Evolutionary conservation across 2,888 invertebrate genomes (phyloP).

Genomic region (Melipona beecheii): DNA sequence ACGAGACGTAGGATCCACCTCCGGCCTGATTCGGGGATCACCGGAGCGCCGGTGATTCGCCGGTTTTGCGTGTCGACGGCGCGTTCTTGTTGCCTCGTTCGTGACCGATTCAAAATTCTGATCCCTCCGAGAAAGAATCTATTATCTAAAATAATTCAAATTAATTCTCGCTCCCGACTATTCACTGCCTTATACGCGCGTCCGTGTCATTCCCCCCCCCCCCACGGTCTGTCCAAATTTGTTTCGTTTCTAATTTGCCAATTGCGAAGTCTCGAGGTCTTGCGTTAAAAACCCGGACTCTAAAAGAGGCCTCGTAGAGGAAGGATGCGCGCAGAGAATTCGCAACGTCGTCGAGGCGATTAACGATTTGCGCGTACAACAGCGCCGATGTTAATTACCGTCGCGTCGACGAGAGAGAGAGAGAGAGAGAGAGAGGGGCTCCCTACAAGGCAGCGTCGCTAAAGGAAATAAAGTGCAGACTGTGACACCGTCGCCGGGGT

Average conservation of each 20-base stretch:
- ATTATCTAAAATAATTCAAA: neutral
- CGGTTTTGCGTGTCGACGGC: conserved; percentile 57
- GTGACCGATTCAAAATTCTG: neutral
- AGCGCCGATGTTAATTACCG: conserved; percentile 72
- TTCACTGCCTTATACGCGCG: too few relatives aligned
- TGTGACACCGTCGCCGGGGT: conserved; percentile 25
- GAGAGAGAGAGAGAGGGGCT: conserved; percentile 40
- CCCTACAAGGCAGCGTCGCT: conserved; percentile 45
- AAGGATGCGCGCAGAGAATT: conserved; percentile 35
- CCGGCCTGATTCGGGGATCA: conserved; percentile 51
- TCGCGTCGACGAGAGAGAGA: conserved; percentile 47
- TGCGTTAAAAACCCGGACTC: neutral
- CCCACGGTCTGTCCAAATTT: neutral
- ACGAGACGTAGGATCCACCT: conserved; percentile 58
- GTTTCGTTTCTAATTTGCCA: neutral
- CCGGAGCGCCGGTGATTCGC: conserved; percentile 66
- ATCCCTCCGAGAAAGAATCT: neutral
- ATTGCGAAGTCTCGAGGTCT: neutral
- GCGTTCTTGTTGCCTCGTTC: conserved; percentile 22
- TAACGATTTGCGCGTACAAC: conserved; percentile 63
- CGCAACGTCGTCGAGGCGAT: conserved; percentile 43
- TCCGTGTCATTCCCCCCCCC: neutral
- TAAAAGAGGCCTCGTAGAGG: neutral
- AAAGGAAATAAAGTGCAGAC: conserved; percentile 41
- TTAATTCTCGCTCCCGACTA: neutral